Base-by-base conservation (phyloP, 92 coral and sea anemone species). In the Umimayanthus kanabou region DNA sequence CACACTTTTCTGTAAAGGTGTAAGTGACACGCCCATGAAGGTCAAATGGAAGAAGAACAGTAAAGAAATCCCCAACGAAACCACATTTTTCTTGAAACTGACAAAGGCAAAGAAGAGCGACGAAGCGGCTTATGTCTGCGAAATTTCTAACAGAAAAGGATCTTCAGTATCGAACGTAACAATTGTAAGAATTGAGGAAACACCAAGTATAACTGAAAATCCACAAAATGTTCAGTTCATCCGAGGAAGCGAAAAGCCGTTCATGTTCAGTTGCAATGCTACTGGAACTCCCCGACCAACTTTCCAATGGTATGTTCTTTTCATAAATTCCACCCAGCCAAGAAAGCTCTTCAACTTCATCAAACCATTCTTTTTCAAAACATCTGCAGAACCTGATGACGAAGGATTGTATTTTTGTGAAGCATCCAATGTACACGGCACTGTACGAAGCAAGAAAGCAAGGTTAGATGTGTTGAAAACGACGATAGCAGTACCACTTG, bases 371-470 rank as follows among this genome's bases (percentile, higher is more conserved):
- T 25, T 91, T 6, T 53, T 0, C 10, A 70, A 76, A 57, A 0
- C 73, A 5, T 82, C 84, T 74, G 81, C 81, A 11, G 28, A 76
- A 7, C 64, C 72, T 6, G 77, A 39, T 11, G 77, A 88, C 15
- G 77, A 85, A 47, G 93, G 93, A 43, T 47, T 82, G 43, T 91
- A 91, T 43, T 91, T 37, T 13, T 91, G 93, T 65, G 79, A 84
- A 29, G 88, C 86, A 65, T 88, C 89, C 8, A 91, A 91, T 5
- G 18, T 58, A 4, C 91, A 84, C 76, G 91, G 89, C 0, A 30
- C 75, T 0, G 82, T 79, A 14, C 77, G 50, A 65, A 91, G 93
- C 74, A 91, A 53, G 40, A 84, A 37, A 61, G 93, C 93, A 26
- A 77, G 88, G 66, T 22, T 91, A 16, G 85, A 91, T 26, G 82